phyloP scores from a whole-genome alignment of 2,113 vertebrate species.

The Polypterus senegalus region DNA sequence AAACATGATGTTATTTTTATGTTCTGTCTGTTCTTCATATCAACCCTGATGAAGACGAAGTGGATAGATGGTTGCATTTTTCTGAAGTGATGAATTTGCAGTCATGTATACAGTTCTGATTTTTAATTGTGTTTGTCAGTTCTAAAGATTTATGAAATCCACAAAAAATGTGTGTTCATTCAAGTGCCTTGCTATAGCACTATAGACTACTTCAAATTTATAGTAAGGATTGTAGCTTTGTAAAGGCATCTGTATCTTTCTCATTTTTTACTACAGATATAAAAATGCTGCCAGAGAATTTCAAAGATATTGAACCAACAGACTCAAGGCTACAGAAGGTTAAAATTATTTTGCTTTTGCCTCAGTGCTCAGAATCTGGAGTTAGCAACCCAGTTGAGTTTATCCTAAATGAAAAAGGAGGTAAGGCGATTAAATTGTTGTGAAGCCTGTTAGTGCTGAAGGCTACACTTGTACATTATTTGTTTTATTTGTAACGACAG shows the following conservation, averaged over 20 bases:
- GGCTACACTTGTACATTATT: background rate
- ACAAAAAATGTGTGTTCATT: background rate
- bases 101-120: no score
- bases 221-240: no score
- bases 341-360: constrained; percentile 62
- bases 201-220: no score
- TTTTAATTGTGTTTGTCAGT: no score
- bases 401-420: constrained; percentile 68
- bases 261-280: constrained; percentile 50
- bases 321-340: constrained; percentile 54
- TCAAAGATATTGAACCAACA: constrained; percentile 46
- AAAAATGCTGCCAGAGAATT: constrained; percentile 54
- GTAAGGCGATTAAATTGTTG: constrained; percentile 34
- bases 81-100: no score
- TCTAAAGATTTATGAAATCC: no score
- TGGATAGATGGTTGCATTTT: no score
- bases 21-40: no score
- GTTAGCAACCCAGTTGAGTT: constrained; percentile 73
- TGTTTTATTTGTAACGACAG: background rate
- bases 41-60: no score
- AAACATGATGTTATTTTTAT: no score
- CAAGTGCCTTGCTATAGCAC: no score
- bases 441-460: background rate
- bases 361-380: constrained; percentile 69
- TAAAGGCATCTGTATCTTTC: constrained; percentile 4